A percentile compares a stretch with the other conserved stretches of the same genome.
Evolutionary conservation across 2,113 vertebrate genomes (phyloP).

Genomic region (Caracal caracal): DNA sequence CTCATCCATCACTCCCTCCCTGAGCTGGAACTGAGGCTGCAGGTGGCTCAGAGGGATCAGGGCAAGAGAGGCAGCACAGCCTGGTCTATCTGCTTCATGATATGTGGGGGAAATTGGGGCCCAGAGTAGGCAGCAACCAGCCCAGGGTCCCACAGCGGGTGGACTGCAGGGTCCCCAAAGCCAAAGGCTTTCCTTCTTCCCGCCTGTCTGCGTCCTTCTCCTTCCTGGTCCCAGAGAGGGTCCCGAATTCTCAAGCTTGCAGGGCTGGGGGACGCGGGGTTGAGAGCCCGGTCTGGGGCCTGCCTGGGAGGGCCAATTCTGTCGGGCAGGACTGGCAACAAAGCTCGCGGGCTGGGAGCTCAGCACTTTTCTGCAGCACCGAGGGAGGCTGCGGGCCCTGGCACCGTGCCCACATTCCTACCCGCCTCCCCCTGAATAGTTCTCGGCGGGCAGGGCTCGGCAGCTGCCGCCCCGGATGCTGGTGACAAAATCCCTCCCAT

Average conservation of each 20-base stretch:
- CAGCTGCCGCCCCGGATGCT: slow-evolving; percentile 41
- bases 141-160: background rate
- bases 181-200: background rate
- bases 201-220: background rate
- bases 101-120: fast-evolving
- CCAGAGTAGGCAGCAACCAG: background rate
- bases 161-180: background rate
- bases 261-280: background rate
- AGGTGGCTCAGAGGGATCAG: background rate
- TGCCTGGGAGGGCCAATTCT: background rate
- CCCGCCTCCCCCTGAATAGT: slow-evolving; percentile 25
- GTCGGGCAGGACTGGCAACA: background rate
- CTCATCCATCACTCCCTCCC: background rate
- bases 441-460: background rate
- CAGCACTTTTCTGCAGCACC: background rate
- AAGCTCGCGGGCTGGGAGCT: background rate
- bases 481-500: slow-evolving; percentile 23
- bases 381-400: background rate
- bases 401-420: slow-evolving; percentile 46
- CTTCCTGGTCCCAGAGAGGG: background rate
- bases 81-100: background rate
- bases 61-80: background rate
- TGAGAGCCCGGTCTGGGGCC: background rate
- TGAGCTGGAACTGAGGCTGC: background rate
- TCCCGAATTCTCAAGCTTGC: background rate